A percentile compares a stretch with the other conserved stretches of the same genome.
These are phyloP conservation scores for Amiota communis DNA, from an alignment of 2,888 invertebrate species.

Conservation along the genomic window DNA sequence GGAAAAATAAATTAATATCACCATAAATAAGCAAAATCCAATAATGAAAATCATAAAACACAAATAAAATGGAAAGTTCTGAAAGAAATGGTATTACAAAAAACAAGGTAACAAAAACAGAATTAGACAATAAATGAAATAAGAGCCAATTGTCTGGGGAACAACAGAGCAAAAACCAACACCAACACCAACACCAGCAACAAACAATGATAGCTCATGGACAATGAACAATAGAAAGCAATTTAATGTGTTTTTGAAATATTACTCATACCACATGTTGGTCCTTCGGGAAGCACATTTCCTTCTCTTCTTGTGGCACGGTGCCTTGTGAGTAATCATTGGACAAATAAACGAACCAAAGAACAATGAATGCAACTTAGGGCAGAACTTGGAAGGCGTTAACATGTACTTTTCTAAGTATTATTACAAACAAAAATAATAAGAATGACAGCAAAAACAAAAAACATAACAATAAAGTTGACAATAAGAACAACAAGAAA, in stretches of 20 bases:
- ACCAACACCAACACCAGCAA: not conserved
- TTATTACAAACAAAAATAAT: conserved; percentile 17
- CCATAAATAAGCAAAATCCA: conserved; percentile 23
- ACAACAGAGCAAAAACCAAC: not conserved
- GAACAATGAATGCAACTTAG: not conserved
- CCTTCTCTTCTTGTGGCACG: too few relatives aligned
- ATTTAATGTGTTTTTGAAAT: conserved; percentile 48
- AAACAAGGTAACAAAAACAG: not conserved
- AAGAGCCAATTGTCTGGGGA: too few relatives aligned
- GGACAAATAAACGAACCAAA: conserved; percentile 8
- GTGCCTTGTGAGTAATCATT: not conserved
- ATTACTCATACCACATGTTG: conserved; percentile 56
- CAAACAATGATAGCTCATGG: not conserved
- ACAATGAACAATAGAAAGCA: conserved; percentile 25
- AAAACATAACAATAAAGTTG: conserved; percentile 3
- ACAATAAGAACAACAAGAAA: conserved; percentile 1
- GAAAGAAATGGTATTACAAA: not conserved
- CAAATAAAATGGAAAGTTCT: conserved; percentile 27
- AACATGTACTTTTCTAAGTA: conserved; percentile 39
- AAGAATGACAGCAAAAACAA: not conserved
- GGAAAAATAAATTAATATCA: not conserved
- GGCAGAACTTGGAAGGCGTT: conserved; percentile 14
- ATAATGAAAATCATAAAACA: conserved; percentile 31
- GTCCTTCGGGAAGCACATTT: too few relatives aligned
- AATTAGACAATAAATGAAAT: conserved; percentile 1